A percentile compares a stretch with the other conserved stretches of the same genome.
Conservation (phyloP, 2,113 vertebrate species). For the Pollimyrus isidori region DNA sequence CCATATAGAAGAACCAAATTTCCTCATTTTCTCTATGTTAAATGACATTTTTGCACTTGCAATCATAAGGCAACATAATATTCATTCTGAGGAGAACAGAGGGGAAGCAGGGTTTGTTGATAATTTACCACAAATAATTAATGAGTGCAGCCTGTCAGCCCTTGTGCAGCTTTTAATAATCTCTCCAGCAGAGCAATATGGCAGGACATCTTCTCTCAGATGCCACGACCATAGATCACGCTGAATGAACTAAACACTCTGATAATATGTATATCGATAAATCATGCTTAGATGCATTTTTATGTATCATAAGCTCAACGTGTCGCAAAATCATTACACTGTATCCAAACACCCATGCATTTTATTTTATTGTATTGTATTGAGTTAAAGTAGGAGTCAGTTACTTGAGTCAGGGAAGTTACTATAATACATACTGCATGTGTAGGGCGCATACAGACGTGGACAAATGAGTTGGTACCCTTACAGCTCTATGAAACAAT, state of each 20-base stretch:
- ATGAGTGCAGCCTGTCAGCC: not conserved
- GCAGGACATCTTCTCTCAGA: not conserved
- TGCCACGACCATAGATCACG: not conserved
- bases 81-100: not conserved
- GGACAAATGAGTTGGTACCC: no score
- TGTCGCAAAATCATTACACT: not conserved
- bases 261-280: not conserved
- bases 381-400: not conserved
- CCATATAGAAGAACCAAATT: not conserved
- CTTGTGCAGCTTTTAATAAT: not conserved
- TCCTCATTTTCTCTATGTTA: not conserved
- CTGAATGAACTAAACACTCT: not conserved
- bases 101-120: not conserved
- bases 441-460: not conserved
- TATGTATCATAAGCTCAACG: not conserved
- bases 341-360: not conserved
- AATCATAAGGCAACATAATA: not conserved
- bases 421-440: not conserved
- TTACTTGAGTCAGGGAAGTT: not conserved
- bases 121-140: not conserved
- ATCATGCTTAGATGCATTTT: not conserved
- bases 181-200: not conserved
- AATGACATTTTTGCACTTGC: not conserved
- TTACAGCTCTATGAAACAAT: no score
- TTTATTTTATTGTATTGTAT: not conserved